Evolutionary conservation across 2,113 vertebrate species (phyloP).

Genomic region (Chroicocephalus ridibundus): DNA sequence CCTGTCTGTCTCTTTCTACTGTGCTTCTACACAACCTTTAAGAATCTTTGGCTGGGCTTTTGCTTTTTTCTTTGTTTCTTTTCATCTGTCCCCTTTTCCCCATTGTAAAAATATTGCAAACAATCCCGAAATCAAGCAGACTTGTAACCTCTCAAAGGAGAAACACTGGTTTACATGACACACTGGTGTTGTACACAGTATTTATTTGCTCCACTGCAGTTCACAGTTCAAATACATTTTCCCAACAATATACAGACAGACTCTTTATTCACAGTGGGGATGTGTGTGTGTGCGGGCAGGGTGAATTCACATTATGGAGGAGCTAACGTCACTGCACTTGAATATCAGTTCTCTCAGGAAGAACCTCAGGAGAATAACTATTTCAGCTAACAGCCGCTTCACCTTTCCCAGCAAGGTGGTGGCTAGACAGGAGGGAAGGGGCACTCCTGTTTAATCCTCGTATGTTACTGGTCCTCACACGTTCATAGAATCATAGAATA

Average conservation of each 20-base stretch:
- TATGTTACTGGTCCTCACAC: neutral
- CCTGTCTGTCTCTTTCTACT: neutral
- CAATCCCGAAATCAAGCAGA: neutral
- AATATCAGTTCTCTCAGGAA: neutral
- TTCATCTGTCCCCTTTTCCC: neutral
- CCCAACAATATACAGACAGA: slow-evolving; percentile 62
- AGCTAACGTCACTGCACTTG: neutral
- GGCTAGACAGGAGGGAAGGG: neutral
- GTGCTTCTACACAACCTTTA: neutral
- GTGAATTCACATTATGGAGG: slow-evolving; percentile 65
- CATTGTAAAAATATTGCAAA: neutral
- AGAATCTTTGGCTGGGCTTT: neutral
- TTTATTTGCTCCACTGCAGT: slow-evolving; percentile 74
- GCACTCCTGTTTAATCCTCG: neutral
- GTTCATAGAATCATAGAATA: neutral
- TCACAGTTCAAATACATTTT: slow-evolving; percentile 72
- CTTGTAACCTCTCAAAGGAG: neutral
- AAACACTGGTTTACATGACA: slow-evolving; percentile 10
- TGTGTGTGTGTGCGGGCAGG: neutral
- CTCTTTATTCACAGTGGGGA: slow-evolving; percentile 37
- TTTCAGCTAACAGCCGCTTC: neutral
- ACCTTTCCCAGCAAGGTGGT: slow-evolving; percentile 34
- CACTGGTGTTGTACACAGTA: slow-evolving; percentile 5
- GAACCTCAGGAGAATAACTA: neutral
- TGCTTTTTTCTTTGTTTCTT: neutral